Evolutionary conservation across 2,888 invertebrate species (phyloP).

Genomic region (Oligia latruncula): DNA sequence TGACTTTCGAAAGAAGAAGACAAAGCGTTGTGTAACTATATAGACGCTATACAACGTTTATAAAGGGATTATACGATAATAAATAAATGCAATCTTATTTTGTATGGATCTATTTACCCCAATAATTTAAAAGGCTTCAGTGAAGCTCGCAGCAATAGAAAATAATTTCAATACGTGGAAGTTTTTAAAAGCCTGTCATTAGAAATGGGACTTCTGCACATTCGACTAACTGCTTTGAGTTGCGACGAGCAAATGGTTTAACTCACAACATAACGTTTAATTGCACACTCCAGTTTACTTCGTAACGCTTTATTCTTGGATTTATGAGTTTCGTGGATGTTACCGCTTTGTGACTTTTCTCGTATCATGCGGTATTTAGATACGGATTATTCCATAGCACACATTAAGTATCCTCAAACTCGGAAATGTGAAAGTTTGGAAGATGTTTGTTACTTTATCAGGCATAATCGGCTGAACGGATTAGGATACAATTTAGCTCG

Average conservation of each 20-base stretch:
- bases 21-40: too few relatives aligned
- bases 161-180: neutral
- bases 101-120: neutral
- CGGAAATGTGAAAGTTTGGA: too few relatives aligned
- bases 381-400: neutral
- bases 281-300: constrained; percentile 60
- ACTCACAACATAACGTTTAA: constrained; percentile 59
- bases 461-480: neutral
- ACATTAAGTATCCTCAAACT: neutral
- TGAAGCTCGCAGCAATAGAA: neutral
- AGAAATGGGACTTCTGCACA: constrained; percentile 36
- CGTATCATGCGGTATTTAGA: constrained; percentile 4
- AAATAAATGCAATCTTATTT: neutral
- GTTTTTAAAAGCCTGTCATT: constrained; percentile 4
- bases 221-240: constrained; percentile 20
- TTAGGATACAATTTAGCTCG: neutral
- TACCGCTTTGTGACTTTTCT: constrained; percentile 21
- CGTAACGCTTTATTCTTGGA: constrained; percentile 39
- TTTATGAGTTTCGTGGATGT: constrained; percentile 46
- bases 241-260: constrained; percentile 57
- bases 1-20: too few relatives aligned
- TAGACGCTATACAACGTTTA: too few relatives aligned
- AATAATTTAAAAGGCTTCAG: neutral
- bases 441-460: neutral
- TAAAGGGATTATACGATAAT: too few relatives aligned